Evolutionary conservation across 2,113 vertebrate species (phyloP), one percentile per base, ranked within the genome.

Genomic region (Oreochromis aureus): DNA sequence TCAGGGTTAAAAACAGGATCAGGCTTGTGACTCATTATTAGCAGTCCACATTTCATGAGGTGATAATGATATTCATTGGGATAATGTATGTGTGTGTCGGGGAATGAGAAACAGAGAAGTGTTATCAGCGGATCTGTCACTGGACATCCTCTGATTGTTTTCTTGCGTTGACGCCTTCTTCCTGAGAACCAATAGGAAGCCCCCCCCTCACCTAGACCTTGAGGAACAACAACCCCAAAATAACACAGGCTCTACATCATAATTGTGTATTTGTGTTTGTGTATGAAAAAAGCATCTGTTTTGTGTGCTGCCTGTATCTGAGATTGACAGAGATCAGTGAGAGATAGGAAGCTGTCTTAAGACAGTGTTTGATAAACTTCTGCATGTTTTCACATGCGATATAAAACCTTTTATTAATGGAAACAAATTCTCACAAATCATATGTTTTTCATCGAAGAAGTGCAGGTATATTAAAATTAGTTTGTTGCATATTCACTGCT

Each of bases 101-200:
- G 83, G 56, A 69, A 66, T 58, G 51, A 18, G 59, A 18, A 15
- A 27, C 32, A 16, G 56, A 78, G 63, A 7, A 58, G 58, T 89
- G 66, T 89, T 94, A 91, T 92, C 86, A 87, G 82, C 4, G 6
- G 81, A 83, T 87, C 82, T 86, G 89, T 94, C 91, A 92, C 90
- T 89, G 92, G 55, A 95, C 90, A 93, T 95, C 94, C 94, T 95
- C 88, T 89, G 66, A 95, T 95, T 95, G 94, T 95, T 85, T 91
- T 91, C 83, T 63, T 18, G 82, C 7, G 19, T 61, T 93, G 90
- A 91, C 79, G 86, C 87, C 88, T 91, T 93, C 80, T 94, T 95
- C 94, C 94, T 92, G 92, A 90, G 63, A 87, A 86, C 58, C 59
- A 80, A 44, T 69, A 78, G 87, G 83, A 86, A 89, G 6, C 53